Evolutionary conservation across 2,113 vertebrate genomes (phyloP).

Genomic region (Gallinago jamesoni): DNA sequence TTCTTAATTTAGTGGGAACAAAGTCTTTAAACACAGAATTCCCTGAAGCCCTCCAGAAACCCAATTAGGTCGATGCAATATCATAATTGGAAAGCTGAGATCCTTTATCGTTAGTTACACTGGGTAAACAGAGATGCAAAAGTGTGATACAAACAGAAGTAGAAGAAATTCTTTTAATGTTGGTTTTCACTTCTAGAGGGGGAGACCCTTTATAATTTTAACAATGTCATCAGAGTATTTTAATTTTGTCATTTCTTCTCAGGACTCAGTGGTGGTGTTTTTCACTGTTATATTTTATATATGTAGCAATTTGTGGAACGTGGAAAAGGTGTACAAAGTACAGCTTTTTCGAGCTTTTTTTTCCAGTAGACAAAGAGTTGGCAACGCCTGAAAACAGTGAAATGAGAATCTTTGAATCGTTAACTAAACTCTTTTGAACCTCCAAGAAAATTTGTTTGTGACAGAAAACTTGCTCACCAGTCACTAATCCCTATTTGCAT

Average conservation of each 20-base stretch:
- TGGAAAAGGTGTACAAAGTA: not conserved
- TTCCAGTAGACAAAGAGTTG: not conserved
- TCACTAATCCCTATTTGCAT: not conserved
- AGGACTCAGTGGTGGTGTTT: not conserved
- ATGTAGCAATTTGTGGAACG: not conserved
- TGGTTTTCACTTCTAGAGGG: not conserved
- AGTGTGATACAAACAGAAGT: not conserved
- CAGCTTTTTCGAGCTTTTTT: not conserved
- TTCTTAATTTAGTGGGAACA: slow-evolving; percentile 20
- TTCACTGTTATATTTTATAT: not conserved
- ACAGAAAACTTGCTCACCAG: not conserved
- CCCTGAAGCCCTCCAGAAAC: slow-evolving; percentile 11
- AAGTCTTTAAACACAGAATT: slow-evolving; percentile 22
- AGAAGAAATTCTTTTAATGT: slow-evolving; percentile 15
- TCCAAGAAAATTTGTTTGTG: not conserved
- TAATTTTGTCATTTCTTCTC: not conserved
- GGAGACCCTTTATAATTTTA: not conserved
- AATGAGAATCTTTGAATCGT: not conserved
- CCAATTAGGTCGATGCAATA: slow-evolving; percentile 10
- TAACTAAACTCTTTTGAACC: slow-evolving; percentile 9
- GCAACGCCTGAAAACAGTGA: not conserved
- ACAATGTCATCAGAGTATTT: not conserved
- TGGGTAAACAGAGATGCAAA: slow-evolving; percentile 24
- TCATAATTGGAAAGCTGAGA: slow-evolving; percentile 32
- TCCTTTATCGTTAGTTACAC: slow-evolving; percentile 20